Evolutionary conservation across 2,888 invertebrate genomes (phyloP).

Genomic region (Malacosoma neustria): DNA sequence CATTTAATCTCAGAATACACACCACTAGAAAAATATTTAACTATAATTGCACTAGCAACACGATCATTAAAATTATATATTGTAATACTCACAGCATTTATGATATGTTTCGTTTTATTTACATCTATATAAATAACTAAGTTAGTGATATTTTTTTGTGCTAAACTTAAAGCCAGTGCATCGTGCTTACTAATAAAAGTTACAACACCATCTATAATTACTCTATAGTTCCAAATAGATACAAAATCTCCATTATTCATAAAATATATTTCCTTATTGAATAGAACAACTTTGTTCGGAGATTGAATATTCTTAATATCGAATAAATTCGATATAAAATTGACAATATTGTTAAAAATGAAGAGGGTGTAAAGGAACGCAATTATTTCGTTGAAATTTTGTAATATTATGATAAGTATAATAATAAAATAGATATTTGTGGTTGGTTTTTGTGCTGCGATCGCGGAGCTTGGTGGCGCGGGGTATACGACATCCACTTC

Average conservation of each 20-base stretch:
- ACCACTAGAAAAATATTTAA: constrained; percentile 73
- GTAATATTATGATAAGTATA: constrained; percentile 38
- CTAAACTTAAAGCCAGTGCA: constrained; percentile 63
- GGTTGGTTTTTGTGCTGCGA: constrained; percentile 34
- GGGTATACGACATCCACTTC: constrained; percentile 92
- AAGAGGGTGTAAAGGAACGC: constrained; percentile 18
- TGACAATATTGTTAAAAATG: constrained; percentile 37
- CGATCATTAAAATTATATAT: constrained; percentile 68
- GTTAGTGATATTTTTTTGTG: constrained; percentile 49
- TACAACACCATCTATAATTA: constrained; percentile 55
- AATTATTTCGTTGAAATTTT: constrained; percentile 31
- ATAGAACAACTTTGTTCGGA: constrained; percentile 32
- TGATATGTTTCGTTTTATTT: constrained; percentile 69
- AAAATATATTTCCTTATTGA: constrained; percentile 48
- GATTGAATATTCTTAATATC: constrained; percentile 19
- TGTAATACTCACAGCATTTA: constrained; percentile 73
- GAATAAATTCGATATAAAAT: constrained; percentile 57
- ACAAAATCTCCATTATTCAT: constrained; percentile 42
- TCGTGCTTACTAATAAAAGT: constrained; percentile 37
- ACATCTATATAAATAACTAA: constrained; percentile 30
- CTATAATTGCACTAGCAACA: constrained; percentile 66
- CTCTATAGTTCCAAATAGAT: constrained; percentile 60
- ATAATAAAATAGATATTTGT: constrained; percentile 41
- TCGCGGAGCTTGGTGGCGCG: constrained; percentile 73
- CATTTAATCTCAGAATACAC: constrained; percentile 43